Percentiles rank a stretch among this genome's conserved stretches.
Evolutionary conservation across 2,113 vertebrate genomes (phyloP).

Genomic region (Leuciscus idus): DNA sequence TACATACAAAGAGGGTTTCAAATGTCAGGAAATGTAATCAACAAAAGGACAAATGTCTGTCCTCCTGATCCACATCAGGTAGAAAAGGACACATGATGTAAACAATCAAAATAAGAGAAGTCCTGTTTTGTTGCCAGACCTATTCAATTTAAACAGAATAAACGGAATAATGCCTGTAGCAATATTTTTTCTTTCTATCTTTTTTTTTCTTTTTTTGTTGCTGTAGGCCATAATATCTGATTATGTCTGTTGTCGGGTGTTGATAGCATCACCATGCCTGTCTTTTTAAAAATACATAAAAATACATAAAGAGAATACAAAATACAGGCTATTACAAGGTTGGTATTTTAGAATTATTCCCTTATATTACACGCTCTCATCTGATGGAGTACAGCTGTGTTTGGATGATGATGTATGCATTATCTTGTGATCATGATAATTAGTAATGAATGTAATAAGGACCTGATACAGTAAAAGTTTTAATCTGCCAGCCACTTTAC

Average conservation of each 20-base stretch:
- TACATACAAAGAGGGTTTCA: neutral
- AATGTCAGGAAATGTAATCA: constrained; percentile 41
- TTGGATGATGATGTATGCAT: neutral
- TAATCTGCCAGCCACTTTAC: neutral
- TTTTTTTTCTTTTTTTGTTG: neutral
- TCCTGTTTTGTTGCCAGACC: constrained; percentile 4
- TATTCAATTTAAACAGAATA: neutral
- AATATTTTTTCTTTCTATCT: neutral
- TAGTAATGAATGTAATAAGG: neutral
- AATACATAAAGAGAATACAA: no score
- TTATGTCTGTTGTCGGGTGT: neutral
- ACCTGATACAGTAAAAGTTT: neutral
- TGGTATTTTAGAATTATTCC: neutral
- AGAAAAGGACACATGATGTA: constrained; percentile 9
- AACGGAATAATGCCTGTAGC: neutral
- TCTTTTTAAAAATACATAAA: neutral
- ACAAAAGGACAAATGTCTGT: constrained; percentile 8
- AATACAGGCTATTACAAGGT: no score
- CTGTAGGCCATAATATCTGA: neutral
- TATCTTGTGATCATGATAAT: neutral
- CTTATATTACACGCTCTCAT: neutral
- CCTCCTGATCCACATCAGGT: neutral
- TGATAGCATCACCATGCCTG: neutral
- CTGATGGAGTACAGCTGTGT: neutral
- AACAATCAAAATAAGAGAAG: neutral